phyloP scores from a whole-genome alignment of 2,113 vertebrate genomes.

The Smithornis capensis region DNA sequence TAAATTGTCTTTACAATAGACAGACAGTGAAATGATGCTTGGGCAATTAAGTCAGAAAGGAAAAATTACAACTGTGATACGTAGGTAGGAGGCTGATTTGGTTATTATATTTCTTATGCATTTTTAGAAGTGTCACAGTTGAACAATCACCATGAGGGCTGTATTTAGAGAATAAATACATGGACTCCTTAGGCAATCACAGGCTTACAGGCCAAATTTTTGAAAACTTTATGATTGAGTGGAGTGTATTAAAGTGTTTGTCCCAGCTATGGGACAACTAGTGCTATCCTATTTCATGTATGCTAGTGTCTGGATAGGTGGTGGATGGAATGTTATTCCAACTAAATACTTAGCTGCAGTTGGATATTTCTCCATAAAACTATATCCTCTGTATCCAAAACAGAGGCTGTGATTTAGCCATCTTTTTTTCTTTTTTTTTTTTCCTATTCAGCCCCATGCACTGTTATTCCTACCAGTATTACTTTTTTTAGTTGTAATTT shows the following conservation, averaged over 20 bases:
- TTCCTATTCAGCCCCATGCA: neutral
- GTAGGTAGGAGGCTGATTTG: neutral
- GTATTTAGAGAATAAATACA: neutral
- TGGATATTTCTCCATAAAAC: neutral
- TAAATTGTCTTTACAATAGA: neutral
- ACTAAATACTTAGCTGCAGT: neutral
- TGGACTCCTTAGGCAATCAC: neutral
- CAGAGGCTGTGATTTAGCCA: neutral
- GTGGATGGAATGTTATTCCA: neutral
- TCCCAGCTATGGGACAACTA: neutral
- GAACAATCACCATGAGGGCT: fast-evolving
- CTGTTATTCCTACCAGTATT: neutral
- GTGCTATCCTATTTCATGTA: neutral
- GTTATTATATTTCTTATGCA: neutral
- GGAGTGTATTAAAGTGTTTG: neutral
- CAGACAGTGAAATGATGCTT: neutral
- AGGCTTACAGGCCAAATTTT: neutral
- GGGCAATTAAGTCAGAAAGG: neutral
- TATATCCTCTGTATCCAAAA: neutral
- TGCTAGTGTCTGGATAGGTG: neutral
- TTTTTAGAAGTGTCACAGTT: neutral
- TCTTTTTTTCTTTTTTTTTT: fast-evolving
- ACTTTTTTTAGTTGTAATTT: neutral
- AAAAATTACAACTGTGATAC: neutral
- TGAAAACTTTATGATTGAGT: neutral